Conservation (phyloP, 2,888 invertebrate species). For the Hipparchia semele region DNA sequence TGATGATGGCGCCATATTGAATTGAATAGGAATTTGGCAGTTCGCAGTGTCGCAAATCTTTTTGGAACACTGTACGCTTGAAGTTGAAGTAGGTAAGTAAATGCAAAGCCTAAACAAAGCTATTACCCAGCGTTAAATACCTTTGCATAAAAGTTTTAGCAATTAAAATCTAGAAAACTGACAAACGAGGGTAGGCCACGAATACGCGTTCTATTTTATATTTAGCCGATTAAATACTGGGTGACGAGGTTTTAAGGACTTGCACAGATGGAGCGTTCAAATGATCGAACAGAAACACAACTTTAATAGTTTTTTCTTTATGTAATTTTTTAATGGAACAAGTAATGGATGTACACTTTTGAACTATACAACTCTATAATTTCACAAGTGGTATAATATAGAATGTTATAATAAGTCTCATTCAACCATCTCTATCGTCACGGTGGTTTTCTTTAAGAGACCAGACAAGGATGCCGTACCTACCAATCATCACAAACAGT, state of each 20-base stretch:
- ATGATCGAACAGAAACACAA: background rate
- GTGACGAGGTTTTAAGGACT: slow-evolving; percentile 41
- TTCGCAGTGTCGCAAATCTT: background rate
- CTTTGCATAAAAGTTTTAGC: slow-evolving; percentile 18
- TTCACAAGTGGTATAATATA: too few species aligned
- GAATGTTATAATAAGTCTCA: too few species aligned
- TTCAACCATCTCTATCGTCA: too few species aligned
- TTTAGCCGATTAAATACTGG: slow-evolving; percentile 48
- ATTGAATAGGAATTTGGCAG: background rate
- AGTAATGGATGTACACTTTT: too few species aligned
- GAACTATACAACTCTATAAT: too few species aligned
- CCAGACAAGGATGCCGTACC: too few species aligned
- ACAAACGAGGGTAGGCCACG: slow-evolving; percentile 63
- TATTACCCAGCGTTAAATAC: background rate
- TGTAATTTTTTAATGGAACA: too few species aligned
- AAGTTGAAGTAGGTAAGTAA: background rate
- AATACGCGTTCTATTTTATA: slow-evolving; percentile 53
- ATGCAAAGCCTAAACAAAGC: background rate
- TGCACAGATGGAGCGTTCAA: background rate
- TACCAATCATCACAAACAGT: too few species aligned
- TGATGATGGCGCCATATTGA: too few species aligned
- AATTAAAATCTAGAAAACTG: slow-evolving; percentile 46
- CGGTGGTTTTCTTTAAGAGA: too few species aligned
- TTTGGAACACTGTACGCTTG: background rate
- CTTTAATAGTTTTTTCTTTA: too few species aligned